Evolutionary conservation across 2,888 invertebrate genomes (phyloP).

Genomic region (Leptodirus hochenwartii): DNA sequence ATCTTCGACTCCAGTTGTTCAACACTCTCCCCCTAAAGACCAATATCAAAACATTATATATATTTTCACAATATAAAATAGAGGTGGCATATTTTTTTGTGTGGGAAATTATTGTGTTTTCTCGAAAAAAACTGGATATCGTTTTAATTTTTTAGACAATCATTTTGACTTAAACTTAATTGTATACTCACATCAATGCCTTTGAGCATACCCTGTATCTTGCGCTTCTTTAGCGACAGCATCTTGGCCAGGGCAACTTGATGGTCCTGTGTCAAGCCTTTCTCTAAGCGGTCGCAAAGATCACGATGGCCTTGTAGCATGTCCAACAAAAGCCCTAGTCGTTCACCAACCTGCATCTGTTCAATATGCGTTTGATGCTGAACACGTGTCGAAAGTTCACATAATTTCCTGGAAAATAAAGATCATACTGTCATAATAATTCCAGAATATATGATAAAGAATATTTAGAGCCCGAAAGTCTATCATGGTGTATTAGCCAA

Average conservation of each 20-base stretch:
- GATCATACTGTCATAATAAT: background rate
- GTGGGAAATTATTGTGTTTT: too few relatives aligned
- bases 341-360: conserved; percentile 35
- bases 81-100: background rate
- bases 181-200: conserved; percentile 36
- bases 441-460: conserved; percentile 6
- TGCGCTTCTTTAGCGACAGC: conserved; percentile 39
- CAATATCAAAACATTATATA: too few relatives aligned
- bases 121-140: too few relatives aligned
- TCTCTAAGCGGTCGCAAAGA: conserved; percentile 40
- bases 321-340: conserved; percentile 33
- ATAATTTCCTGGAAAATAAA: conserved; percentile 28
- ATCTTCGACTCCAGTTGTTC: conserved; percentile 40
- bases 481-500: too few relatives aligned
- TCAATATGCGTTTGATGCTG: conserved; percentile 33
- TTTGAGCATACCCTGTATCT: conserved; percentile 41
- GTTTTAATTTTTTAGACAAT: too few relatives aligned
- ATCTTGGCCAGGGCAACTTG: conserved; percentile 40
- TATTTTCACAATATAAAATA: background rate
- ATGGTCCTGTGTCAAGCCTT: conserved; percentile 41
- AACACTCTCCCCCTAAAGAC: conserved; percentile 35
- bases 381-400: conserved; percentile 29
- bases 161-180: too few relatives aligned
- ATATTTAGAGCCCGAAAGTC: background rate
- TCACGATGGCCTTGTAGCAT: conserved; percentile 35